Evolutionary conservation across 2,888 invertebrate genomes (phyloP).

Genomic region (Drosophila putrida): DNA sequence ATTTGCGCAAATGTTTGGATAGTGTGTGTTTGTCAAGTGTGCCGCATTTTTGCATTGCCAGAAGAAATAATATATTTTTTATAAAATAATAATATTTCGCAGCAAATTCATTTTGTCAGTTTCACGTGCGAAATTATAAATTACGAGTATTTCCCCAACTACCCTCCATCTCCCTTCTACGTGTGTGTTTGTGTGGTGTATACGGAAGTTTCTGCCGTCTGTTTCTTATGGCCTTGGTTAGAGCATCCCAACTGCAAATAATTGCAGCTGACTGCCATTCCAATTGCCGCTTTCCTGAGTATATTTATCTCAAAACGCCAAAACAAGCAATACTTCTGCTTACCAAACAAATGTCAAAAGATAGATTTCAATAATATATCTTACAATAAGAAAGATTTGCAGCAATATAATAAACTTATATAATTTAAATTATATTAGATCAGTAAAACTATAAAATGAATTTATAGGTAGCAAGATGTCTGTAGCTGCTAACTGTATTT

Average conservation of each 20-base stretch:
- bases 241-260: slow-evolving; percentile 69
- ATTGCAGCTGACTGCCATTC: slow-evolving; percentile 68
- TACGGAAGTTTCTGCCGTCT: slow-evolving; percentile 57
- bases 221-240: slow-evolving; percentile 76
- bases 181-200: slow-evolving; percentile 7
- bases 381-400: neutral
- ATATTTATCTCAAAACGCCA: neutral
- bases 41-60: slow-evolving; percentile 51
- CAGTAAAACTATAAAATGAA: too few species aligned
- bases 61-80: neutral
- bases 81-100: slow-evolving; percentile 10
- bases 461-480: too few species aligned
- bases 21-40: slow-evolving; percentile 48
- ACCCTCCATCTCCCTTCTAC: neutral
- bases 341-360: slow-evolving; percentile 1
- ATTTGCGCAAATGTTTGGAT: slow-evolving; percentile 51
- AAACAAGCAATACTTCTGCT: slow-evolving; percentile 13
- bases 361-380: neutral
- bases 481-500: too few species aligned
- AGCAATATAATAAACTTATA: neutral
- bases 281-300: slow-evolving; percentile 7
- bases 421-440: neutral
- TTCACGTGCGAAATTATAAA: slow-evolving; percentile 81
- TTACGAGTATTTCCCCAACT: slow-evolving; percentile 53
- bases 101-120: slow-evolving; percentile 66